These are phyloP conservation scores for Pantherophis vulpinus DNA, from an alignment of 2,797 vertebrate genomes.

Conservation along the genomic window DNA sequence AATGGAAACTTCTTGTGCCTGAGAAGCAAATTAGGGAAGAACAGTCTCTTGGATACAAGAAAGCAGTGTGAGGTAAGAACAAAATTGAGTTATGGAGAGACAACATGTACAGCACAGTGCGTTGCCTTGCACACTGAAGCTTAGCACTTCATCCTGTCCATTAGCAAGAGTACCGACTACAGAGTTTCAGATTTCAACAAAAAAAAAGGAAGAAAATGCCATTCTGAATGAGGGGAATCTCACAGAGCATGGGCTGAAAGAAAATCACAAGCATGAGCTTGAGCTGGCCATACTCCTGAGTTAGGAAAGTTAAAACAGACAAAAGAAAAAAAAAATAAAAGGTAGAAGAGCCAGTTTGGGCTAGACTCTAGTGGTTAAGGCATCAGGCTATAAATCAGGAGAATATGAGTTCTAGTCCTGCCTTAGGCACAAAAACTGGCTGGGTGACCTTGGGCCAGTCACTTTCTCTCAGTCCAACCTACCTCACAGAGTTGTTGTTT, in stretches of 20 bases:
- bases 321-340: neutral
- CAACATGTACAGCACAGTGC: slow-evolving; percentile 32
- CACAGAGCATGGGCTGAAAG: slow-evolving; percentile 8
- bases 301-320: neutral
- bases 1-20: neutral
- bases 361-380: neutral
- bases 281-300: neutral
- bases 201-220: slow-evolving; percentile 24
- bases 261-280: neutral
- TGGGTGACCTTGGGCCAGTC: neutral
- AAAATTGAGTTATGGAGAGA: slow-evolving; percentile 26
- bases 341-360: neutral
- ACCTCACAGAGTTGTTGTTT: neutral
- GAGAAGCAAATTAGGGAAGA: slow-evolving; percentile 14
- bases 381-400: neutral
- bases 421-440: neutral
- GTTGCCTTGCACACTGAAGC: slow-evolving; percentile 19
- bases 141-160: slow-evolving; percentile 5
- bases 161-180: slow-evolving; percentile 26
- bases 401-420: neutral
- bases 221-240: neutral
- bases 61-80: slow-evolving; percentile 18
- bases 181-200: slow-evolving; percentile 17
- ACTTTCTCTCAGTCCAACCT: neutral
- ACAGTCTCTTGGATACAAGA: neutral